Percentiles rank a stretch among this genome's conserved stretches.
These are phyloP conservation scores for Callionymus lyra DNA, from an alignment of 2,113 vertebrate species.

Conservation along the genomic window DNA sequence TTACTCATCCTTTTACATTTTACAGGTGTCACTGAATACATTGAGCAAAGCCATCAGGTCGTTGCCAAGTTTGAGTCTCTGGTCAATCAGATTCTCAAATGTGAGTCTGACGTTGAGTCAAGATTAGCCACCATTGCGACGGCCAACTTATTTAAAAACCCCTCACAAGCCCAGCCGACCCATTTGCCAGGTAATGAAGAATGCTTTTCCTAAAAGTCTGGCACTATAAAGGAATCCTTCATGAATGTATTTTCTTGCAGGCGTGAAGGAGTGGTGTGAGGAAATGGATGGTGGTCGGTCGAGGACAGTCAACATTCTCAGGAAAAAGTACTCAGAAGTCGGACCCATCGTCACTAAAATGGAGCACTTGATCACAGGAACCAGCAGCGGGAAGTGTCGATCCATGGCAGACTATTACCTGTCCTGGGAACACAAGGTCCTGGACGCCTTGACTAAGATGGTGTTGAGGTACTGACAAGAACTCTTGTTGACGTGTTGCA, in stretches of 20 bases:
- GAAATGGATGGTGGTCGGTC: conserved; percentile 67
- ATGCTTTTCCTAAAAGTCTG: conserved; percentile 1
- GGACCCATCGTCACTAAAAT: conserved; percentile 76
- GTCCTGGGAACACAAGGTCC: conserved; percentile 80
- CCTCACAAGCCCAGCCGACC: conserved; percentile 36
- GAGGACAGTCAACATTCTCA: conserved; percentile 69
- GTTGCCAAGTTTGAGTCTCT: conserved; percentile 77
- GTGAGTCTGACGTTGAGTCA: conserved; percentile 70
- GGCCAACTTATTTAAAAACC: conserved; percentile 78
- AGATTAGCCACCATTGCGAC: conserved; percentile 71
- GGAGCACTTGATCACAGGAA: conserved; percentile 73
- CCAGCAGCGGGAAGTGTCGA: conserved; percentile 74
- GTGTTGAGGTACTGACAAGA: conserved; percentile 70
- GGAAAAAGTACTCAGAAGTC: conserved; percentile 74
- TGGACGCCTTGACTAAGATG: conserved; percentile 74
- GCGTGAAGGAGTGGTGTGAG: conserved; percentile 81
- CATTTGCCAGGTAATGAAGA: conserved; percentile 70
- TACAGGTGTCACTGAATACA: conserved; percentile 74
- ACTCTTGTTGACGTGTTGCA: neutral
- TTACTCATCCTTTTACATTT: no score
- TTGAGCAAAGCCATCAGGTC: conserved; percentile 61
- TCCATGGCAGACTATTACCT: conserved; percentile 76
- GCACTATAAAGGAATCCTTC: neutral
- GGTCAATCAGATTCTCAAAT: conserved; percentile 75
- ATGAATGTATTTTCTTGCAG: conserved; percentile 47